Evolutionary conservation across 2,797 vertebrate species (phyloP), one percentile per base, ranked within the genome.

Genomic region (Helarctos malayanus): DNA sequence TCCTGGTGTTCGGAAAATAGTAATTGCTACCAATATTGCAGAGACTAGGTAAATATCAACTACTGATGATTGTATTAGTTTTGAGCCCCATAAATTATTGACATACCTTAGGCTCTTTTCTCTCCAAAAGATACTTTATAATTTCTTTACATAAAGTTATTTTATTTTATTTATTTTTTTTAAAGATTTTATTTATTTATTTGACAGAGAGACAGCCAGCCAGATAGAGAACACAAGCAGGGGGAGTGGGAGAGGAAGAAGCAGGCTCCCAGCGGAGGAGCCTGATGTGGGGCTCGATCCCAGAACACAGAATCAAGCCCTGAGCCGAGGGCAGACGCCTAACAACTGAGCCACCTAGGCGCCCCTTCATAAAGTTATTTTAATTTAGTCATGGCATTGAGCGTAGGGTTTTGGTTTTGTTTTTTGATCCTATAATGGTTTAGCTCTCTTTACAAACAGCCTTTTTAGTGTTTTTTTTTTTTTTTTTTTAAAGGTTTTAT

Each of bases 21-120:
- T 99, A 97, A 99, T 99, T 97, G 99, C 99, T 89, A 99, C 99
- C 95, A 99, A 99, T 98, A 99, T 99, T 94, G 99, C 99, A 52
- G 99, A 99, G 98, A 99, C 99, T 78, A 99, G 99, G 99, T 99
- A 98, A 45, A 4, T 95, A 11, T 90, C 25, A 57, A 3, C 59
- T 94, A 32, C 79, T 93, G 18, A 9, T 78, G 65, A 61, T 83
- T 86, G 25, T 0, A 12, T 69, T 57, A 52, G 2, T 95, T 95
- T 96, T 97, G 69, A 88, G 10, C 3, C 9, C 49, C 13, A 23
- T 82, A 65, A 73, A 87, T 81, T 75, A 21, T 84, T 94, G 69
- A 63, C 1, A 13, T 69, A 59, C 6, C 18, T 78, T 89, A 45
- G 19, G n/a, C 16, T 73, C 75, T 93, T 71, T 95, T 82, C n/a